Conservation (phyloP, 2,797 vertebrate genomes). For the Coluber constrictor region DNA sequence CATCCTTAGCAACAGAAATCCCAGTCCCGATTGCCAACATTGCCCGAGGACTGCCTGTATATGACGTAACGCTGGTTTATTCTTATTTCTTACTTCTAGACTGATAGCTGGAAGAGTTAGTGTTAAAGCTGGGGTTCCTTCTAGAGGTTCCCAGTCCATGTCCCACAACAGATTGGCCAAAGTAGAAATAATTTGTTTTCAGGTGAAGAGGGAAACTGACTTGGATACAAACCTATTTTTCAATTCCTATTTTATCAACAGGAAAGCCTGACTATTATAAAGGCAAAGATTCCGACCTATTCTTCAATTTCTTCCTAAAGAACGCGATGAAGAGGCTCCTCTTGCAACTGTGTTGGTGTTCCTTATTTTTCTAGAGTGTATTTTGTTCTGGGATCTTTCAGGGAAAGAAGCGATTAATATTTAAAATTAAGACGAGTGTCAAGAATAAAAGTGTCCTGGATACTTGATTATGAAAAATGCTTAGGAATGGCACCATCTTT, state of each 20-base stretch:
- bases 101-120: neutral
- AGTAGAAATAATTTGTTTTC: neutral
- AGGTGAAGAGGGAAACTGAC: neutral
- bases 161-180: neutral
- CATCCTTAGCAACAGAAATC: neutral
- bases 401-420: neutral
- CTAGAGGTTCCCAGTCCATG: neutral
- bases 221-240: neutral
- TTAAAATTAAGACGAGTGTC: neutral
- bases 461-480: slow-evolving; percentile 39
- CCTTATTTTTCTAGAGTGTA: neutral
- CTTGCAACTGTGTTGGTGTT: neutral
- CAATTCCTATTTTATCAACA: slow-evolving; percentile 58
- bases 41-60: neutral
- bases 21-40: neutral
- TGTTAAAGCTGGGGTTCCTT: neutral
- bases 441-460: neutral
- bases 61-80: neutral
- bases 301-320: slow-evolving; percentile 70
- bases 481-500: neutral
- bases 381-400: neutral
- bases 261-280: slow-evolving; percentile 72
- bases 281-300: slow-evolving; percentile 80
- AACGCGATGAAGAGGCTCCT: neutral
- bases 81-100: neutral